Base-by-base conservation (phyloP, 2,113 vertebrate species). In the Xiphophorus couchianus region DNA sequence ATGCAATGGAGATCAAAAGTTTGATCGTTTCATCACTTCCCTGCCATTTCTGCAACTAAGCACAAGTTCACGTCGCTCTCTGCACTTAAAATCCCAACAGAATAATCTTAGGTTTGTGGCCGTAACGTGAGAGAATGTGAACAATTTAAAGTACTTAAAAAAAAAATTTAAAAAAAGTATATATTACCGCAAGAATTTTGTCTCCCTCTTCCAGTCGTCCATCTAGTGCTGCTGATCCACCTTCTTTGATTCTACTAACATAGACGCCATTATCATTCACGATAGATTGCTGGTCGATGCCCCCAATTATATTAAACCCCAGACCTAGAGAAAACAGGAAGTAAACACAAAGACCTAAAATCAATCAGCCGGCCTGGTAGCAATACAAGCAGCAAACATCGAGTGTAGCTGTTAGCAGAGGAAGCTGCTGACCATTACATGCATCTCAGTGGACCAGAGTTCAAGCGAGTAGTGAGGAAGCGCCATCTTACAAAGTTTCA, bases 231-330 rank as follows among this genome's bases (percentile, higher is more conserved):
- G 98, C 98, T 6, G 97, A 96, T 86, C 98, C 98, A 64, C 97
- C 93, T 85, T 96, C 95, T 93, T 97, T 98, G 86, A 99, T 98
- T 91, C 97, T 94, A 83, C 95, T 96, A 88, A 99, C 98, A 80
- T 96, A 99, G 87, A 99, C 97, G 83, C 96, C 96, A 69, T 66
- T 96, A 93, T 99, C 97, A 37, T 97, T 96, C 82, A 91, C 84
- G 37, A 96, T 31, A 82, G 95, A 95, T 81, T 95, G 97, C 84
- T 97, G 96, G 88, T 99, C 98, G 86, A 95, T 93, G 74, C 98
- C 98, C 58, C 97, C 98, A 68, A 99, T 95, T 76, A 99, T 99
- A 87, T 99, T 99, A 94, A 99, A 99, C 65, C 98, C 98, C 87
- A 99, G 86, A 63, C 98, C 98, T 99, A 82, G 69, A 82, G 69